phyloP scores from a whole-genome alignment of 2,113 vertebrate genomes.

The Australoheros scitulus region DNA sequence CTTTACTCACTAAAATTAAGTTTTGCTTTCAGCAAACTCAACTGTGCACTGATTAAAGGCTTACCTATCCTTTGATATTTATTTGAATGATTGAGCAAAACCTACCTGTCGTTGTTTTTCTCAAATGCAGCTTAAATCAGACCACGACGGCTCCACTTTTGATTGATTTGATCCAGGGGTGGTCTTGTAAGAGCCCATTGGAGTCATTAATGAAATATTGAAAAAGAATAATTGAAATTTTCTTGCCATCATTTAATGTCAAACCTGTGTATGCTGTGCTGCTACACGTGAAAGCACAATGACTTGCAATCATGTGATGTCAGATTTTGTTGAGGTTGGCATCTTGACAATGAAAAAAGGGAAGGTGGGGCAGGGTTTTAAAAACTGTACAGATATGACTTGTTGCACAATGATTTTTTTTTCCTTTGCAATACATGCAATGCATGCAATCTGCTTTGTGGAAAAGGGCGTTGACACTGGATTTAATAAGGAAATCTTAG shows the following conservation, averaged over 20 bases:
- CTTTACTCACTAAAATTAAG: constrained; percentile 21
- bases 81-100: constrained; percentile 17
- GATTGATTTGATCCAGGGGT: not conserved
- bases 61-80: constrained; percentile 13
- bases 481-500: constrained; percentile 36
- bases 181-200: constrained; percentile 10
- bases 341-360: constrained; percentile 38
- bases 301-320: constrained; percentile 60
- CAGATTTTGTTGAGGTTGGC: constrained; percentile 24
- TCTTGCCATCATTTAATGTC: constrained; percentile 25
- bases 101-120: not conserved
- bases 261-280: constrained; percentile 44
- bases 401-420: not conserved
- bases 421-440: constrained; percentile 34
- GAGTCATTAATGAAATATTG: not conserved
- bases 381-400: not conserved
- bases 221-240: not conserved
- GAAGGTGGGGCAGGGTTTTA: constrained; percentile 28
- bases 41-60: constrained; percentile 35
- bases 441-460: not conserved
- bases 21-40: constrained; percentile 8
- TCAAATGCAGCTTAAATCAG: constrained; percentile 36
- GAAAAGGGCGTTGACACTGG: constrained; percentile 32
- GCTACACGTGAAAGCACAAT: constrained; percentile 75
- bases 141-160: constrained; percentile 16